Conservation (phyloP, 2,113 vertebrate genomes). For the Labrus mixtus region DNA sequence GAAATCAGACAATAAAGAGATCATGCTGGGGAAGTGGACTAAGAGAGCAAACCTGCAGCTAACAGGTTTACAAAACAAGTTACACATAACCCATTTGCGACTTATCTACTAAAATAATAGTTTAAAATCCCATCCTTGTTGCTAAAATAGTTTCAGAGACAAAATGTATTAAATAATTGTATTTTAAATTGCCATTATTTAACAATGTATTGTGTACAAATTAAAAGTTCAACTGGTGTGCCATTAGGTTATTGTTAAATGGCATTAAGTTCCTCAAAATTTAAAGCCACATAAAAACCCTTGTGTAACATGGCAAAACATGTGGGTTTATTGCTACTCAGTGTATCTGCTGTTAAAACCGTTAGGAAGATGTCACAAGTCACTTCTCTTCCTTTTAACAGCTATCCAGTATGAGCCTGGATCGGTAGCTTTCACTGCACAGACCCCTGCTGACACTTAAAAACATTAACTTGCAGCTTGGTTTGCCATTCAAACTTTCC, state of each 20-base stretch:
- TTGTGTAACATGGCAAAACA: constrained; percentile 27
- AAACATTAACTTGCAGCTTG: constrained; percentile 48
- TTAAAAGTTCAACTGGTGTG: neutral
- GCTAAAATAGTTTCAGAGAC: neutral
- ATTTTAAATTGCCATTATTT: too few species aligned
- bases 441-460: neutral
- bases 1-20: constrained; percentile 60
- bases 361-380: constrained; percentile 32
- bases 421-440: constrained; percentile 5
- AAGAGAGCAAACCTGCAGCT: constrained; percentile 15
- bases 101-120: neutral
- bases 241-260: neutral
- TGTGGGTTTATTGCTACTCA: constrained; percentile 20
- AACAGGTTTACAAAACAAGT: neutral
- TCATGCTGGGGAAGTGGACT: constrained; percentile 37
- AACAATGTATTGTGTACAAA: neutral
- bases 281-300: constrained; percentile 10
- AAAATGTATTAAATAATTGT: neutral
- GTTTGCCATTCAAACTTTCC: constrained; percentile 4
- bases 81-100: rapidly evolving
- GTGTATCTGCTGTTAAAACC: constrained; percentile 43
- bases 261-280: constrained; percentile 42
- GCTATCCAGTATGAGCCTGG: constrained; percentile 5
- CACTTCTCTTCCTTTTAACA: constrained; percentile 30
- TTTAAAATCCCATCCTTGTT: neutral